These are phyloP conservation scores for Polypterus bichir DNA, from an alignment of 2,113 vertebrate genomes.

Conservation along the genomic window DNA sequence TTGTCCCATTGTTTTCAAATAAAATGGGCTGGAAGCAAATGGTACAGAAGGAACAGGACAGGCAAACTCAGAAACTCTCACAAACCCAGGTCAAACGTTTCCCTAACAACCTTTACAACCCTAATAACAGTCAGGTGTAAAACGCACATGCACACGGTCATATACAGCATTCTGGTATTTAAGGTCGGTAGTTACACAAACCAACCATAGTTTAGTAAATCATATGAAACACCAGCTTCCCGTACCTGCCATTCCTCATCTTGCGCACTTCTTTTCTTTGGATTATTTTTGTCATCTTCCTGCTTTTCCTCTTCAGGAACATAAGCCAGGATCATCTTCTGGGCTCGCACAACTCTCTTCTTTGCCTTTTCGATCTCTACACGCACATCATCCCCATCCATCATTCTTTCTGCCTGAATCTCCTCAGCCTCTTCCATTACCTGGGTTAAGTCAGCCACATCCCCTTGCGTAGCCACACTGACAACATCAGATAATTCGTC, in stretches of 20 bases:
- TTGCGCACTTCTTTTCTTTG: no score
- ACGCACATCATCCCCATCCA: neutral
- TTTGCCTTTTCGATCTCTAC: neutral
- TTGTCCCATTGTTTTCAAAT: no score
- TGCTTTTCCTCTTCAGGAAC: neutral
- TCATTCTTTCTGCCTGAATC: constrained; percentile 5
- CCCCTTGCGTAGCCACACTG: neutral
- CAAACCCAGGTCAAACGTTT: no score
- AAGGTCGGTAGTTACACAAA: no score
- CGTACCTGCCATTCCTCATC: neutral
- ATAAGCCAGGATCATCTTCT: neutral
- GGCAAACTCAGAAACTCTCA: no score
- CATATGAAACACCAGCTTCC: neutral
- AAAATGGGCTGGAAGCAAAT: no score
- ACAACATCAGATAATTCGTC: no score
- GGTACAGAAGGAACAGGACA: no score
- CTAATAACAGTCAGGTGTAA: no score
- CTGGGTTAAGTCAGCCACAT: neutral
- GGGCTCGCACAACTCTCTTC: neutral
- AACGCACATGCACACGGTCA: no score
- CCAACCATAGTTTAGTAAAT: neutral
- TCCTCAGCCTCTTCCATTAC: constrained; percentile 1
- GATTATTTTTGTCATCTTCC: neutral
- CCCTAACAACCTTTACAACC: no score
- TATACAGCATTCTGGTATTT: no score